Base-by-base conservation (phyloP, 2,113 vertebrate species). In the Fulica atra region DNA sequence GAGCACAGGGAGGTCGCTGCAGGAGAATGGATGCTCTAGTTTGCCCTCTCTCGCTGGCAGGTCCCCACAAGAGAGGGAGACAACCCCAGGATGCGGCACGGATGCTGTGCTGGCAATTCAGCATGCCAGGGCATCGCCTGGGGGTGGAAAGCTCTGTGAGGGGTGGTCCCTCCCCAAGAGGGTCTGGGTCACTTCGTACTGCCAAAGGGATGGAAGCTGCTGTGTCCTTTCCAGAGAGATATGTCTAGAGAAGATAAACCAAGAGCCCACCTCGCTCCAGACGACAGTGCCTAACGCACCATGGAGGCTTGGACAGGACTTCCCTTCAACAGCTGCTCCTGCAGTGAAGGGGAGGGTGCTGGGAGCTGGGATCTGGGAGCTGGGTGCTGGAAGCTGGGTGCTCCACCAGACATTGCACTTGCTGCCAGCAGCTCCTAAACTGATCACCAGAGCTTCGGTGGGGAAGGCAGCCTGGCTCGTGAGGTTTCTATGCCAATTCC, bases 341-440 rank as follows among this genome's bases (percentile, higher is more conserved):
- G 33, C 35, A 0, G 0, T 59, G 51, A 48, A 1, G 2, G n/a
- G 19, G 35, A 40, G 46, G 18, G 4, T 53, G 36, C 63, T 63
- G 77, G 16, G 15, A 3, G 6, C 60, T 10, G 50, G 4, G 4
- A 42, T 36, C 61, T 10, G 29, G 15, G 16, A 3, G 6, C 56
- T 16, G 81, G 19, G 15, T 3, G 7, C 56, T 10, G 53, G 15
- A 14, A 3, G 7, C 56, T 13, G 48, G 23, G 29, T 6, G 10
- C 33, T 56, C 33, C 38, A 12, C 0, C 5, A 53, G 57, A 54
- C 77, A 33, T 48, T 23, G 42, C 24, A 4, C 20, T 50, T 7
- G 13, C 11, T 66, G 36, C 66, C 76, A 72, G 42, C 50, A 93
- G 57, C 33, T 83, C 44, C 80, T 29, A 5, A 46, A 29, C 0